Conservation (phyloP, 2,113 vertebrate species). For the Phainopepla nitens region DNA sequence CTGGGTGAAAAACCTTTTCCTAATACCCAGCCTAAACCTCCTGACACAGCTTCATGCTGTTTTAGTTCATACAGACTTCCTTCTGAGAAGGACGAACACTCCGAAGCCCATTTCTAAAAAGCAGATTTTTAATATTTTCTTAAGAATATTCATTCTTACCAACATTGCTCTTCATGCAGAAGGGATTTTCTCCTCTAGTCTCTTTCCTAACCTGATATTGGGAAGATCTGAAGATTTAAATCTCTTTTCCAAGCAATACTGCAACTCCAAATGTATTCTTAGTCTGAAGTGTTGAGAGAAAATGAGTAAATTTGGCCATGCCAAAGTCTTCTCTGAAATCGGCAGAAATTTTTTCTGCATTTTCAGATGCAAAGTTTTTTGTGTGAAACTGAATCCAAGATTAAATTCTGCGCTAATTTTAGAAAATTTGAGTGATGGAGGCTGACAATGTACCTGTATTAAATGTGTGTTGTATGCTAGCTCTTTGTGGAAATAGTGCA, state of each 20-base stretch:
- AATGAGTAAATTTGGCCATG: accelerated
- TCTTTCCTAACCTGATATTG: not conserved
- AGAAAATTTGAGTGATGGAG: not conserved
- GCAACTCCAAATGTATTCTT: not conserved
- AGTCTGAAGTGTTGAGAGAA: not conserved
- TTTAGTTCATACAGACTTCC: not conserved
- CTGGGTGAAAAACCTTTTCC: not conserved
- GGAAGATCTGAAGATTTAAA: not conserved
- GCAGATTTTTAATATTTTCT: not conserved
- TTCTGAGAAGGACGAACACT: not conserved
- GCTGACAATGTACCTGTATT: not conserved
- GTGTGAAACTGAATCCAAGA: not conserved
- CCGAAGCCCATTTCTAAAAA: not conserved
- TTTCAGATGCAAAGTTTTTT: not conserved
- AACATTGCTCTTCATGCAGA: not conserved
- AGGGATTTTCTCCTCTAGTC: not conserved
- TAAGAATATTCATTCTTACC: not conserved
- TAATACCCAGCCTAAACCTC: not conserved
- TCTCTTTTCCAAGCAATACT: not conserved
- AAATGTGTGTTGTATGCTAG: accelerated
- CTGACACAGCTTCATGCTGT: not conserved
- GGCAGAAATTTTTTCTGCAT: not conserved
- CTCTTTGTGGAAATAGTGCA: not conserved
- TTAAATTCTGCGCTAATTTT: not conserved
- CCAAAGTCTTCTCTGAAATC: not conserved